Conservation (phyloP, 2,888 invertebrate species). For the Dicyrtoma fusca region DNA sequence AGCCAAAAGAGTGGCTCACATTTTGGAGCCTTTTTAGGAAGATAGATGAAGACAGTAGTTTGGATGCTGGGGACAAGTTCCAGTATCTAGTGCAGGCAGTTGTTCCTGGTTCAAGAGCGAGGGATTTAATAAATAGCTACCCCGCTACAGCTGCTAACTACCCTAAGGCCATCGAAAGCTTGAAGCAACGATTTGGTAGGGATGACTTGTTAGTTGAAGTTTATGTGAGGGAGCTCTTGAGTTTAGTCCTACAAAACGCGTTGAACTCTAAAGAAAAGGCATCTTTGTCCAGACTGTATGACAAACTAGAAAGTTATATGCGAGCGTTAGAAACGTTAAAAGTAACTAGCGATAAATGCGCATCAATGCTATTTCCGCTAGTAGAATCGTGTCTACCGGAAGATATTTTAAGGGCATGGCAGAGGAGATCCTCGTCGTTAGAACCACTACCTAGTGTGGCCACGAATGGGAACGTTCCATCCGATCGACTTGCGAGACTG, state of each 20-base stretch:
- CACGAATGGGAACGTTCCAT: too few species aligned
- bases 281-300: conserved; percentile 28
- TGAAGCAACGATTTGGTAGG: conserved; percentile 42
- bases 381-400: conserved; percentile 58
- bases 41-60: conserved; percentile 51
- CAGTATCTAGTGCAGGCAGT: conserved; percentile 53
- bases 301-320: conserved; percentile 40
- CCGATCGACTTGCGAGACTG: neutral
- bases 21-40: conserved; percentile 57
- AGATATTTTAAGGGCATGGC: conserved; percentile 57
- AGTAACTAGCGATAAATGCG: conserved; percentile 34
- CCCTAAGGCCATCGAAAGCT: conserved; percentile 47
- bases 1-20: conserved; percentile 53
- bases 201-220: conserved; percentile 56
- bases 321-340: conserved; percentile 38
- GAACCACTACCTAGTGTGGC: too few species aligned
- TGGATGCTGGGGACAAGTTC: conserved; percentile 44
- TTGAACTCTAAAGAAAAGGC: conserved; percentile 9
- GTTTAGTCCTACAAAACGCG: conserved; percentile 53
- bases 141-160: conserved; percentile 55
- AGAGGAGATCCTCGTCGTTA: conserved; percentile 4
- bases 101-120: conserved; percentile 49
- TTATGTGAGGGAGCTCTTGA: conserved; percentile 57
- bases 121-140: conserved; percentile 50
- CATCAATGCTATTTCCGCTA: conserved; percentile 43